Conservation (phyloP, 2,888 invertebrate genomes). For the Gymnosoma rotundatum region DNA sequence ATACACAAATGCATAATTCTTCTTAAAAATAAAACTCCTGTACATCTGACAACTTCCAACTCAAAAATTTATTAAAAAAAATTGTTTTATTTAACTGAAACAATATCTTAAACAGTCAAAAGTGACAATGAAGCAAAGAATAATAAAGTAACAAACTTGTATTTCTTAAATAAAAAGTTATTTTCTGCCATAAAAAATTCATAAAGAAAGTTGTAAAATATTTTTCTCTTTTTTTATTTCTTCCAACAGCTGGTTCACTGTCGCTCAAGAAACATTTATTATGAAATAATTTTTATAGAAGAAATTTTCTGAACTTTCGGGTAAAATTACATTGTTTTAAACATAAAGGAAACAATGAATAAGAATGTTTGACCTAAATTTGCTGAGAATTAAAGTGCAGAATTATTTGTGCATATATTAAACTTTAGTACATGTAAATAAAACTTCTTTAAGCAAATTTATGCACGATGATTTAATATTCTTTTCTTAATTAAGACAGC, state of each 20-base stretch:
- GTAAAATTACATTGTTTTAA: constrained; percentile 3
- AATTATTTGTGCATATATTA: background rate
- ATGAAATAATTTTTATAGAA: background rate
- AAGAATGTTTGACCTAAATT: constrained; percentile 31
- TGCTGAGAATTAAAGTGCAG: background rate
- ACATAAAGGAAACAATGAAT: background rate
- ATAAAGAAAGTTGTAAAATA: constrained; percentile 55
- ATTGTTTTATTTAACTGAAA: constrained; percentile 4
- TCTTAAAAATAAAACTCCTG: no score
- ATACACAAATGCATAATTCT: no score
- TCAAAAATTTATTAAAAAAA: background rate
- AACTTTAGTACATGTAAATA: no score
- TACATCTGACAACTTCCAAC: no score
- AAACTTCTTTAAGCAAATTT: constrained; percentile 12
- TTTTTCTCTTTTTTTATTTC: constrained; percentile 11
- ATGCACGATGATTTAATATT: constrained; percentile 10
- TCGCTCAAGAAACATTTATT: constrained; percentile 16
- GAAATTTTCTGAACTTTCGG: constrained; percentile 2
- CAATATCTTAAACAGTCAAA: constrained; percentile 49
- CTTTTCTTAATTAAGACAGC: background rate
- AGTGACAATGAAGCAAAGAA: constrained; percentile 44
- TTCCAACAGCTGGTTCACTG: constrained; percentile 42
- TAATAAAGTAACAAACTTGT: constrained; percentile 20
- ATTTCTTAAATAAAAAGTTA: background rate
- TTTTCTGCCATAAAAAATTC: constrained; percentile 46